Conservation (phyloP, 2,113 vertebrate genomes). For the Esox niger region DNA sequence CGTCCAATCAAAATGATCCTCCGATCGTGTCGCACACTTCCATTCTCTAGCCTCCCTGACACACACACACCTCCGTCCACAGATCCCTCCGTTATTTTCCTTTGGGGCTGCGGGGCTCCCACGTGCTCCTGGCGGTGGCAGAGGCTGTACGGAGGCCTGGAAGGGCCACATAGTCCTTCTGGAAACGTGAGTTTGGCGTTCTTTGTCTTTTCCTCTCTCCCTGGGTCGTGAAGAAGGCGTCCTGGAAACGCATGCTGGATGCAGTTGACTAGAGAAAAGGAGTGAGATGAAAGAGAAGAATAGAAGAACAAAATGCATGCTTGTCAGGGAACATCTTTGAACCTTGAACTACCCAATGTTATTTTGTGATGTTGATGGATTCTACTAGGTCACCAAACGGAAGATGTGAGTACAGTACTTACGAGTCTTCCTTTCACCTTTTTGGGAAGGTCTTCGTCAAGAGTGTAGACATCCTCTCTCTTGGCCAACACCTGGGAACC, state of each 20-base stretch:
- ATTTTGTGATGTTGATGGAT: no score
- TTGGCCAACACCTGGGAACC: constrained; percentile 91
- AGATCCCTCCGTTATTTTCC: constrained; percentile 62
- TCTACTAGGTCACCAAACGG: no score
- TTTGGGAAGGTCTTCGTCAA: constrained; percentile 94
- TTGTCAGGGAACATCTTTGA: no score
- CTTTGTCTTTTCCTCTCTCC: constrained; percentile 89
- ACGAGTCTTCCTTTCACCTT: constrained; percentile 95
- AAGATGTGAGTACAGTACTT: constrained; percentile 71
- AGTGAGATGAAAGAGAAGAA: neutral
- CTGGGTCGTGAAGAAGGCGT: constrained; percentile 89
- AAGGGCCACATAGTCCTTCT: constrained; percentile 90
- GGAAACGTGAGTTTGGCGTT: constrained; percentile 89
- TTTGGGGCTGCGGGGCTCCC: constrained; percentile 79
- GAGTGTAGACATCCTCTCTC: constrained; percentile 91
- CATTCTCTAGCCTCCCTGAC: neutral
- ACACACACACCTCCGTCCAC: constrained; percentile 12
- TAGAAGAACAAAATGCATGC: no score
- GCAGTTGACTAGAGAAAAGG: constrained; percentile 82
- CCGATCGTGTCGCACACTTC: neutral
- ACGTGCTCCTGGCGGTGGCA: constrained; percentile 73
- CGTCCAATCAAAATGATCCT: constrained; percentile 23
- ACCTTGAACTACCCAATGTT: no score
- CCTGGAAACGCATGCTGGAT: constrained; percentile 95
- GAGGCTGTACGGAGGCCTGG: constrained; percentile 83